Evolutionary conservation across 2,113 vertebrate species (phyloP), one percentile per base, ranked within the genome.

Genomic region (Grantiella picta): DNA sequence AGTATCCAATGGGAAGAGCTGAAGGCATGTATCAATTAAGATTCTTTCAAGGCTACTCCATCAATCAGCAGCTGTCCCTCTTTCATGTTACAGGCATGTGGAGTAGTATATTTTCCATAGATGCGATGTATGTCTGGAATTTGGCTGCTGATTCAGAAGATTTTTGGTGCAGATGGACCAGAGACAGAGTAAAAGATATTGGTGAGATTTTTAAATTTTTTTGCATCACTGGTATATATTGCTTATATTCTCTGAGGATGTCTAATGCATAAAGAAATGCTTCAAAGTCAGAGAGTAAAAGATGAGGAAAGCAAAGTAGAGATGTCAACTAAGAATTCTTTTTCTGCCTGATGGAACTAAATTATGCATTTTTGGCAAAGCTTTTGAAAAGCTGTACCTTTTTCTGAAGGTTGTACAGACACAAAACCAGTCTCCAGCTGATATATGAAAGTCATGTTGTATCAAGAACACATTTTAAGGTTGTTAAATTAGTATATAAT

Each of bases 91-190:
- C 72, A 98, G 98, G 98, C 73, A 89, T 98, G 93, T 98, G 98
- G 98, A 98, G 98, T 82, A 98, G 98, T 82, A 98, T 98, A 90
- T 98, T 98, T 96, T 98, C 98, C 56, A 91, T 98, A 86, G 98
- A 98, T 89, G 96, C 89, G 29, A 98, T 98, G 54, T 98, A 98
- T 49, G 97, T 97, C 56, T 98, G 98, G 98, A 98, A 98, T 94
- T 88, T 98, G 71, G 97, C 97, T 56, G 64, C 61, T 23, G 97
- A 94, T 75, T 97, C 98, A 3, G 98, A 98, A 75, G 98, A 98
- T 54, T 98, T 98, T 89, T 98, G 98, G 97, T 89, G 92, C 54
- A 96, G 71, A 28, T 98, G 98, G 98, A 98, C 98, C 5, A 97
- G 98, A 92, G 96, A 98, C n/a, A 98, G 70, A 96, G 66, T 97